Evolutionary conservation across 2,888 invertebrate genomes (phyloP).

Genomic region (Blastobasis lacticolella): DNA sequence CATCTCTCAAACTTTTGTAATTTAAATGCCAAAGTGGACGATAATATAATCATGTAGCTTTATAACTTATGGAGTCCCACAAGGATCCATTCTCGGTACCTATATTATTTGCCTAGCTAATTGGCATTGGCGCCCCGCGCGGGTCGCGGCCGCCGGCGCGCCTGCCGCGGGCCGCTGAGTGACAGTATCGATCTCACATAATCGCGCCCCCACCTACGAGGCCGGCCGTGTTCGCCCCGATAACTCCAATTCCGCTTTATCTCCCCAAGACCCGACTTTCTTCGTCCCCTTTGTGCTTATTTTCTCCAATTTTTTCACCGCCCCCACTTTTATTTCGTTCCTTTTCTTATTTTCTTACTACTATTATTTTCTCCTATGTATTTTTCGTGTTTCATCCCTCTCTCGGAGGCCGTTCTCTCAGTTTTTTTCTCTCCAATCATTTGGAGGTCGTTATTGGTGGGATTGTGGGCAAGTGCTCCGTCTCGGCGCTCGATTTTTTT

Average conservation of each 20-base stretch:
- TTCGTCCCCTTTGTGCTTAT: conserved; percentile 70
- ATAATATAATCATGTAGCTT: too few relatives aligned
- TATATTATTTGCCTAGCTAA: too few relatives aligned
- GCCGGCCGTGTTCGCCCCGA: conserved; percentile 59
- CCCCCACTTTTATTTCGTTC: conserved; percentile 64
- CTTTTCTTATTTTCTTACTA: conserved; percentile 62
- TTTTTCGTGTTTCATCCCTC: conserved; percentile 65
- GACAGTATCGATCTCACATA: conserved; percentile 70
- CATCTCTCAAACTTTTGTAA: too few relatives aligned
- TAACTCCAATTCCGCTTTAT: conserved; percentile 73
- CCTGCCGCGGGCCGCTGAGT: conserved; percentile 36
- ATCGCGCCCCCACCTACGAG: conserved; percentile 59
- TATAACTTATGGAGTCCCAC: too few relatives aligned
- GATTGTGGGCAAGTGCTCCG: conserved; percentile 59
- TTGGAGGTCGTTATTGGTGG: conserved; percentile 64
- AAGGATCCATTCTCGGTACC: too few relatives aligned
- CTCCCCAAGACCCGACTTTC: conserved; percentile 60
- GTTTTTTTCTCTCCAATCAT: conserved; percentile 62
- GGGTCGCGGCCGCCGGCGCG: conserved; percentile 12
- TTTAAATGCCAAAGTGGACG: too few relatives aligned
- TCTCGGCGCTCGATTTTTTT: conserved; percentile 52
- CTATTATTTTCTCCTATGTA: conserved; percentile 71
- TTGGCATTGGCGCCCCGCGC: neutral
- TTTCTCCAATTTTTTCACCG: conserved; percentile 64
- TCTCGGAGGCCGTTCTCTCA: conserved; percentile 28